Evolutionary conservation across 2,113 vertebrate genomes (phyloP).

Genomic region (Tachuris rubrigastra): DNA sequence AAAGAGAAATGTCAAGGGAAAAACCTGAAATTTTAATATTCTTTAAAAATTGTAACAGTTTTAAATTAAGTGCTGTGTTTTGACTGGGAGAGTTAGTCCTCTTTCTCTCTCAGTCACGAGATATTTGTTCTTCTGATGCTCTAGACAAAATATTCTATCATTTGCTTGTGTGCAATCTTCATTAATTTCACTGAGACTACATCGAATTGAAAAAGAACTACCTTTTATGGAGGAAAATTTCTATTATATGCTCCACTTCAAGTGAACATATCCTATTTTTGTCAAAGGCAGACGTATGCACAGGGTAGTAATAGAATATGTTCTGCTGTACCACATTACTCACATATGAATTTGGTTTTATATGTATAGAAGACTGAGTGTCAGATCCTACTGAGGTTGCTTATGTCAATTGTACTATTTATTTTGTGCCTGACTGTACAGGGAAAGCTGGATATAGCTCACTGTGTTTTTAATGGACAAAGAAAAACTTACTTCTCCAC

Average conservation of each 20-base stretch:
- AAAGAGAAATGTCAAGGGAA: not conserved
- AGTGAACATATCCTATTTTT: not conserved
- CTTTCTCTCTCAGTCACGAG: not conserved
- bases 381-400: not conserved
- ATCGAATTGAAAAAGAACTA: not conserved
- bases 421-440: not conserved
- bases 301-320: not conserved
- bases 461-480: not conserved
- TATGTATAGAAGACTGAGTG: not conserved
- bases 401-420: not conserved
- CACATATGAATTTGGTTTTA: not conserved
- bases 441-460: not conserved
- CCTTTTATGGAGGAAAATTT: not conserved
- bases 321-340: not conserved
- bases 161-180: not conserved
- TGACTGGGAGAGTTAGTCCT: not conserved
- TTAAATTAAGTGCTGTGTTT: constrained; percentile 3
- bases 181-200: not conserved
- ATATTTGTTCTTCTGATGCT: not conserved
- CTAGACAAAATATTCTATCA: not conserved
- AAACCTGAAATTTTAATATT: fast-evolving
- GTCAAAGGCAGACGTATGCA: not conserved
- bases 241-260: not conserved
- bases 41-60: not conserved
- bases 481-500: not conserved